phyloP scores from a whole-genome alignment of 2,113 vertebrate species.

The Dermatemys mawii region DNA sequence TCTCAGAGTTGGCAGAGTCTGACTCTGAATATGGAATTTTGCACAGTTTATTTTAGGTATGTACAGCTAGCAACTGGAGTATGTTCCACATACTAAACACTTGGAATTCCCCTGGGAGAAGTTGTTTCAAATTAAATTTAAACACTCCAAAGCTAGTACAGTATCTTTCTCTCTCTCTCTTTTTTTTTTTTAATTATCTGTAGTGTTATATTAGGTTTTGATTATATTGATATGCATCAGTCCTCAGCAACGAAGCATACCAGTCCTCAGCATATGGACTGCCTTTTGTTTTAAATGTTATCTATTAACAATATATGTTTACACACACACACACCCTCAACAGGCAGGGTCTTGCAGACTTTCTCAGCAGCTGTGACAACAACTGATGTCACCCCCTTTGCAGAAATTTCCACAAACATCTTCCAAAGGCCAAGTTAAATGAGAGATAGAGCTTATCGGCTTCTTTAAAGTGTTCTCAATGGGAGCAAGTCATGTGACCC shows the following conservation, averaged over 20 bases:
- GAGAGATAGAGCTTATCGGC: conserved; percentile 70
- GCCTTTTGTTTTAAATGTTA: conserved; percentile 48
- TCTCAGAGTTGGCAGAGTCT: neutral
- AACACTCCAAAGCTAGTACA: conserved; percentile 16
- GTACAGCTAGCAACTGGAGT: conserved; percentile 63
- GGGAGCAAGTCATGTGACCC: conserved; percentile 56
- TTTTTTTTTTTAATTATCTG: neutral
- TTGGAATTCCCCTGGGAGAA: conserved; percentile 56
- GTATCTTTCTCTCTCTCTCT: too few relatives aligned
- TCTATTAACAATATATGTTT: conserved; percentile 26
- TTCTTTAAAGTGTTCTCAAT: conserved; percentile 66
- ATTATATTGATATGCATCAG: neutral
- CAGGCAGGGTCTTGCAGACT: conserved; percentile 24
- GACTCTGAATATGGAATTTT: conserved; percentile 19
- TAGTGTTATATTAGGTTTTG: neutral
- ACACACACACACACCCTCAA: conserved; percentile 48
- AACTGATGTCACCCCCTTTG: conserved; percentile 74
- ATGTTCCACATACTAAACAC: conserved; percentile 57
- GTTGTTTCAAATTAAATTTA: conserved; percentile 23
- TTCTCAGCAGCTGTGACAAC: conserved; percentile 72
- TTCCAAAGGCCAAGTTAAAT: conserved; percentile 72
- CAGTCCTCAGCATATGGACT: neutral
- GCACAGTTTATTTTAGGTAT: conserved; percentile 66
- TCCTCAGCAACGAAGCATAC: neutral
- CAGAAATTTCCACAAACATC: conserved; percentile 70